Conservation (phyloP, 1,140 invertebrate genomes). For the Bombus huntii region DNA sequence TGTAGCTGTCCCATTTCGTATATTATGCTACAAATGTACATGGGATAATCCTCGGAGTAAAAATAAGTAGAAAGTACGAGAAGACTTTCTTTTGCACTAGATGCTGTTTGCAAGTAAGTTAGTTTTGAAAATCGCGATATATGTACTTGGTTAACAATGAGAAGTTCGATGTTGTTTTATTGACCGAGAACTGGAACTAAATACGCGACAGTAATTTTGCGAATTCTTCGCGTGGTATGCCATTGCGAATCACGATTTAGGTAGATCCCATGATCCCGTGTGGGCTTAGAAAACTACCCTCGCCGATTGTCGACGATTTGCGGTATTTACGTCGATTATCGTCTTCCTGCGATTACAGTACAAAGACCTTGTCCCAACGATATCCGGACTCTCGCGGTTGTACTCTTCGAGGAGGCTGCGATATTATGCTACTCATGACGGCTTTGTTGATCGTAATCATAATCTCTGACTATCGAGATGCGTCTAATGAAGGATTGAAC, state of each 20-base stretch:
- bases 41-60: not conserved
- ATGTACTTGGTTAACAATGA: not conserved
- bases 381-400: slow-evolving; percentile 38
- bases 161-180: no score
- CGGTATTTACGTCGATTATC: slow-evolving; percentile 68
- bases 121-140: not conserved
- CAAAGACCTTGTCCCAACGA: slow-evolving; percentile 61
- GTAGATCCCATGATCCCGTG: slow-evolving; percentile 43
- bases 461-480: not conserved
- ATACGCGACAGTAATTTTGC: not conserved
- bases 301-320: slow-evolving; percentile 63
- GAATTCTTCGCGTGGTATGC: not conserved
- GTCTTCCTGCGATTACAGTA: slow-evolving; percentile 67
- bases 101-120: no score
- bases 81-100: not conserved
- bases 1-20: not conserved
- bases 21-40: not conserved
- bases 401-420: slow-evolving; percentile 5
- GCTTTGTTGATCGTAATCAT: slow-evolving; percentile 2
- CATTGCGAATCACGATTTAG: slow-evolving; percentile 32
- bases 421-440: not conserved
- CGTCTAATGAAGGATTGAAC: not conserved
- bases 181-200: not conserved
- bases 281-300: slow-evolving; percentile 62
- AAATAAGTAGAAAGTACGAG: not conserved